Evolutionary conservation across 2,888 invertebrate species (phyloP).

Genomic region (Deilephila porcellus): DNA sequence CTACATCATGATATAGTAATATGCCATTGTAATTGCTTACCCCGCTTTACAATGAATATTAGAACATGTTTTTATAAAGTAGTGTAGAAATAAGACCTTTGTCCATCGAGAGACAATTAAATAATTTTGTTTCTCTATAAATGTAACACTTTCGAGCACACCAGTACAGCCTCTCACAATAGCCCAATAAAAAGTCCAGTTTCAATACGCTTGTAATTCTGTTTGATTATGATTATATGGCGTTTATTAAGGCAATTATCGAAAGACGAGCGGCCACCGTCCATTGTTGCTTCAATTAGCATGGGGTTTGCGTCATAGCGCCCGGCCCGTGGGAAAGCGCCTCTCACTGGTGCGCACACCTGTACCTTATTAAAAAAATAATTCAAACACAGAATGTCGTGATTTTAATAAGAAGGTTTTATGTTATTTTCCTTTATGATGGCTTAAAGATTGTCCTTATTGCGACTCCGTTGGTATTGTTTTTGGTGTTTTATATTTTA

Average conservation of each 20-base stretch:
- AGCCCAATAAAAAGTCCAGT: conserved; percentile 62
- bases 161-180: conserved; percentile 47
- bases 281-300: conserved; percentile 70
- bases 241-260: conserved; percentile 78
- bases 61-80: too few relatives aligned
- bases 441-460: neutral
- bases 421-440: too few relatives aligned
- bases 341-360: neutral
- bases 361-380: conserved; percentile 9
- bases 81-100: too few relatives aligned
- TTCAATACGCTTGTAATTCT: conserved; percentile 72
- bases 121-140: too few relatives aligned
- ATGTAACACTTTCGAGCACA: conserved; percentile 11
- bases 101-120: too few relatives aligned
- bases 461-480: neutral
- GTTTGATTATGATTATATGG: conserved; percentile 75
- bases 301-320: conserved; percentile 55
- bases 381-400: conserved; percentile 12
- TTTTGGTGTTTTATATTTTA: neutral
- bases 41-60: too few relatives aligned
- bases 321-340: conserved; percentile 53
- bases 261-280: conserved; percentile 59
- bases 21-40: too few relatives aligned
- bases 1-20: too few relatives aligned
- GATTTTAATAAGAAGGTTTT: conserved; percentile 2